Base-by-base conservation (phyloP, 2,113 vertebrate genomes). In the Athene cunicularia region DNA sequence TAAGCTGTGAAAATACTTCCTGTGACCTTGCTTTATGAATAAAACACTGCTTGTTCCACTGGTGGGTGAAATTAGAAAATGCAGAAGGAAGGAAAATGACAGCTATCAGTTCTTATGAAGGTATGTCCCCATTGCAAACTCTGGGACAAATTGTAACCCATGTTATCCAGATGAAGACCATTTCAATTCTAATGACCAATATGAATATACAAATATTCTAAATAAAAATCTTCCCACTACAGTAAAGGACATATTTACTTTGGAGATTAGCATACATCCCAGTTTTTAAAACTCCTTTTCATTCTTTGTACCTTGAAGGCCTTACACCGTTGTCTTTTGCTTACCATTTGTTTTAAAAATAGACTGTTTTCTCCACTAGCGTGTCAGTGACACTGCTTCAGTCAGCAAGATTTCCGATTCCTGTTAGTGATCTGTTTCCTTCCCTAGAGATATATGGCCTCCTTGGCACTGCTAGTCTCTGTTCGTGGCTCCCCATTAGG, bases 41-140 rank as follows among this genome's bases (percentile, higher is more conserved):
- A 94, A 93, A 93, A 84, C 26, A 14, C 41, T 37, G 30, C 33
- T 63, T 90, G 32, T 96, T 88, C 41, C 75, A 88, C 30, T 95
- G 82, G 59, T 55, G 67, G 63, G 41, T 90, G 86, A 96, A 93
- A 96, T 92, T 88, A 93, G 81, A 96, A 93, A 91, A 90, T 33
- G 62, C 7, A 73, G 28, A 86, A 88, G 73, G 83, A 85, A 91
- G 33, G 62, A 86, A 86, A 90, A 88, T 59, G 53, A 74, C 32
- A 90, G 55, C 79, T 90, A 47, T 80, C 62, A 27, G 24, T 93
- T 80, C 58, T 92, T 88, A 43, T 0, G 35, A 83, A 66, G 30
- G 73, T 90, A 52, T 15, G 22, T 58, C 20, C 24, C 22, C 2
- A 0, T n/a, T 73, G 59, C 23, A 88, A 79, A 8, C 6, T 82